Evolutionary conservation across 2,113 vertebrate species (phyloP).

Genomic region (Chaetodon trifascialis): DNA sequence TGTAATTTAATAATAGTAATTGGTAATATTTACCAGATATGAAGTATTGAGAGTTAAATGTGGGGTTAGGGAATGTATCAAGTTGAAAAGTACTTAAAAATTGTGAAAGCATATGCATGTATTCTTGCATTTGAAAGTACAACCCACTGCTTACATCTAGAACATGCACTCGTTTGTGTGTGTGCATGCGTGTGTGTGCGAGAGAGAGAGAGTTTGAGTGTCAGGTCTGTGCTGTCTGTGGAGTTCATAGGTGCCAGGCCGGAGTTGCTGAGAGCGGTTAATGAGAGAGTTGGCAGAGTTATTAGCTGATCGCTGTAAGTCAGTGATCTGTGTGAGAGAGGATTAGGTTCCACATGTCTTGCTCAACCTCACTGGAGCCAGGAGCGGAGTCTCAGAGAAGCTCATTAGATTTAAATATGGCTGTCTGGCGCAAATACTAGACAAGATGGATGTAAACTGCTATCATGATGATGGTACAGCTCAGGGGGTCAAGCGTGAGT

Average conservation of each 20-base stretch:
- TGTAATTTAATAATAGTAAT: no score
- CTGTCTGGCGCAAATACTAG: conserved; percentile 54
- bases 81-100: neutral
- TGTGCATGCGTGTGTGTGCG: conserved; percentile 1
- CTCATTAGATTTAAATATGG: conserved; percentile 72
- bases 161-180: no score
- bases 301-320: conserved; percentile 78
- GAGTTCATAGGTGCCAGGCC: conserved; percentile 59
- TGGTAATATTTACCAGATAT: neutral
- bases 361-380: conserved; percentile 62
- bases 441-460: conserved; percentile 53
- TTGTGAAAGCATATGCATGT: neutral
- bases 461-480: conserved; percentile 16
- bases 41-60: neutral
- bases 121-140: neutral
- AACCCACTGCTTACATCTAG: conserved; percentile 11
- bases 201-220: conserved; percentile 3
- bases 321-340: conserved; percentile 74
- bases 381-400: conserved; percentile 57
- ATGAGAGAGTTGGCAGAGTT: conserved; percentile 76
- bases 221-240: conserved; percentile 21
- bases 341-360: conserved; percentile 69
- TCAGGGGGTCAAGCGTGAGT: conserved; percentile 25
- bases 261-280: conserved; percentile 65
- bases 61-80: neutral